Conservation (phyloP, 2,888 invertebrate genomes). For the Cryptus armator region DNA sequence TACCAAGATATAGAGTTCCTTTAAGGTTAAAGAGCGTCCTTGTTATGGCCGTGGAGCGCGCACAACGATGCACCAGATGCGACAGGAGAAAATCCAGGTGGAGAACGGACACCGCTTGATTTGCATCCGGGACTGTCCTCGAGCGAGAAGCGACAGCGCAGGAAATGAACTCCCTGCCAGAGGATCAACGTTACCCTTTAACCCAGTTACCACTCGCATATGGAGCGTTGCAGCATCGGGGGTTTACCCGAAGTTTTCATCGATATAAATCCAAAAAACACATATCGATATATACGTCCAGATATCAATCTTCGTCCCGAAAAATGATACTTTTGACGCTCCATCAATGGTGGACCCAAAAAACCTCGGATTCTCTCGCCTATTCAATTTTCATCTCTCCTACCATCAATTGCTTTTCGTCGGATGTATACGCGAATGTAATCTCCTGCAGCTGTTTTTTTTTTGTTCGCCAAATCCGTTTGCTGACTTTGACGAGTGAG, state of each 20-base stretch:
- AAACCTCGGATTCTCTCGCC: constrained; percentile 4
- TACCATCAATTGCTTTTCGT: constrained; percentile 28
- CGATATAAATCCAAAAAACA: background rate
- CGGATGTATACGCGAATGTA: constrained; percentile 3
- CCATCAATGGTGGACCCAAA: constrained; percentile 23
- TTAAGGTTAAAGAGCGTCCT: constrained; percentile 23
- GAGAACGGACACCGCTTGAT: constrained; percentile 48
- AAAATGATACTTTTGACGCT: constrained; percentile 27
- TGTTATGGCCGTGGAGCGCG: constrained; percentile 3
- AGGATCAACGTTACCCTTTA: constrained; percentile 45
- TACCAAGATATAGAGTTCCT: constrained; percentile 23
- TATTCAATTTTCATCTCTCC: constrained; percentile 24
- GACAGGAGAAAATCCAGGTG: constrained; percentile 37
- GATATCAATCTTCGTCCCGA: constrained; percentile 31
- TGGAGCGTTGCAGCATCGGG: background rate
- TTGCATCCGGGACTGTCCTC: constrained; percentile 58
- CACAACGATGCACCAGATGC: constrained; percentile 14
- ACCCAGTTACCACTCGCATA: constrained; percentile 38
- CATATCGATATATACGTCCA: background rate
- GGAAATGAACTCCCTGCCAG: constrained; percentile 58
- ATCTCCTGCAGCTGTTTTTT: constrained; percentile 19
- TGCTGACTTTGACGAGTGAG: background rate
- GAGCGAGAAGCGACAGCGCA: constrained; percentile 42
- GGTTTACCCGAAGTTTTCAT: constrained; percentile 23
- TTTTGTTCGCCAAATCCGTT: background rate